Conservation (phyloP, 2,797 vertebrate genomes). For the Sparus aurata region DNA sequence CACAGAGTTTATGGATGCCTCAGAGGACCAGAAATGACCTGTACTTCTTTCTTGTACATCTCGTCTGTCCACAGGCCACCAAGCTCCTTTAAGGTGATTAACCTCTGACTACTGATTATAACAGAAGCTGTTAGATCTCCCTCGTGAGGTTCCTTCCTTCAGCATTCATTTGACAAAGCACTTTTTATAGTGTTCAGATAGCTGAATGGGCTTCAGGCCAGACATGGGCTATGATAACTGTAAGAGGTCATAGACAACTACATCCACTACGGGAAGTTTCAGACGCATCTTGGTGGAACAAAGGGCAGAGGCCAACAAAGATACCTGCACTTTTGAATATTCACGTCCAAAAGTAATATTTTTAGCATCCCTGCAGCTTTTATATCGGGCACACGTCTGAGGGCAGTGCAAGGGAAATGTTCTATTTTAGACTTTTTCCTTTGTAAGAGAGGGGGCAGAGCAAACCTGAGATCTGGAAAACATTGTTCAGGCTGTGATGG, state of each 20-base stretch:
- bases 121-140: conserved; percentile 8
- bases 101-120: conserved; percentile 22
- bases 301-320: conserved; percentile 28
- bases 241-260: conserved; percentile 5
- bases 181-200: conserved; percentile 5
- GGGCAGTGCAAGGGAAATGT: conserved; percentile 26
- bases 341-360: conserved; percentile 61
- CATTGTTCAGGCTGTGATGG: conserved; percentile 11
- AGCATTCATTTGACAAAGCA: conserved; percentile 26
- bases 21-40: conserved; percentile 13
- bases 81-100: conserved; percentile 33
- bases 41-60: background rate
- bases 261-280: conserved; percentile 8
- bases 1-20: conserved; percentile 9
- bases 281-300: conserved; percentile 3
- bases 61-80: conserved; percentile 1
- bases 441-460: conserved; percentile 26
- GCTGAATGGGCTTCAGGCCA: too few species aligned
- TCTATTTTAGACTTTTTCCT: conserved; percentile 58
- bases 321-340: conserved; percentile 52
- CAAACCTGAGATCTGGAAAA: conserved; percentile 14
- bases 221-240: background rate
- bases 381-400: conserved; percentile 36
- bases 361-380: conserved; percentile 66
- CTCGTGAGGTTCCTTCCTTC: conserved; percentile 4